phyloP scores from a whole-genome alignment of 2,113 vertebrate species.

The Hyla sarda region DNA sequence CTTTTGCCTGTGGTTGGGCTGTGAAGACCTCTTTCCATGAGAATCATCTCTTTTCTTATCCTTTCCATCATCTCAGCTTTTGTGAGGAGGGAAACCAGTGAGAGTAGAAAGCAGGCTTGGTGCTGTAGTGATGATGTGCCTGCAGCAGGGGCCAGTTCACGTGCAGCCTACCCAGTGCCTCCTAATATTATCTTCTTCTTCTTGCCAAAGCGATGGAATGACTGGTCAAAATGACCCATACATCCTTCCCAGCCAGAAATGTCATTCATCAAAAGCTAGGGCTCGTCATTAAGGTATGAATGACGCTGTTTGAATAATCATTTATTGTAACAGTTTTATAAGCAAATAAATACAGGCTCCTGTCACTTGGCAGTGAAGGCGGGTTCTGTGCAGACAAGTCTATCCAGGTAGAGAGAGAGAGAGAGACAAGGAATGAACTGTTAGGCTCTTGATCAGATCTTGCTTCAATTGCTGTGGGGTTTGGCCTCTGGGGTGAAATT shows the following conservation, averaged over 20 bases:
- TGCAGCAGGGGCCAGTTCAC: conserved; percentile 91
- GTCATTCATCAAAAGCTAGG: conserved; percentile 98
- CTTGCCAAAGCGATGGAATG: conserved; percentile 89
- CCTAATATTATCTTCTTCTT: conserved; percentile 88
- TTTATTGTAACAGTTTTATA: conserved; percentile 99
- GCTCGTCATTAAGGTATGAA: conserved; percentile 97
- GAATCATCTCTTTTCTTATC: conserved; percentile 99
- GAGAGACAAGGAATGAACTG: conserved; percentile 91
- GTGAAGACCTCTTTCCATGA: conserved; percentile 99
- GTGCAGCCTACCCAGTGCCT: conserved; percentile 89
- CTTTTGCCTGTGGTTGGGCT: conserved; percentile 94
- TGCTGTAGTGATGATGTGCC: conserved; percentile 87
- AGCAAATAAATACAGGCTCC: conserved; percentile 99
- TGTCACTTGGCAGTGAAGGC: conserved; percentile 99
- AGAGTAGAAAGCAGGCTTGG: conserved; percentile 80
- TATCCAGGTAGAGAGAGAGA: conserved; percentile 95
- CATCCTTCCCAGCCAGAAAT: conserved; percentile 92
- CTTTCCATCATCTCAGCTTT: conserved; percentile 98
- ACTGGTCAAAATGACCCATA: conserved; percentile 95
- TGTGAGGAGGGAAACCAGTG: conserved; percentile 76
- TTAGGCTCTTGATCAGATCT: conserved; percentile 86
- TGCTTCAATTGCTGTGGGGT: conserved; percentile 92
- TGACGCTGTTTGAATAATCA: conserved; percentile 99
- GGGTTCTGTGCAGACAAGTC: conserved; percentile 97
- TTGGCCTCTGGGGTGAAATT: conserved; percentile 99